These are phyloP conservation scores for Melanotus villosus DNA, from an alignment of 2,888 invertebrate species.

Conservation along the genomic window DNA sequence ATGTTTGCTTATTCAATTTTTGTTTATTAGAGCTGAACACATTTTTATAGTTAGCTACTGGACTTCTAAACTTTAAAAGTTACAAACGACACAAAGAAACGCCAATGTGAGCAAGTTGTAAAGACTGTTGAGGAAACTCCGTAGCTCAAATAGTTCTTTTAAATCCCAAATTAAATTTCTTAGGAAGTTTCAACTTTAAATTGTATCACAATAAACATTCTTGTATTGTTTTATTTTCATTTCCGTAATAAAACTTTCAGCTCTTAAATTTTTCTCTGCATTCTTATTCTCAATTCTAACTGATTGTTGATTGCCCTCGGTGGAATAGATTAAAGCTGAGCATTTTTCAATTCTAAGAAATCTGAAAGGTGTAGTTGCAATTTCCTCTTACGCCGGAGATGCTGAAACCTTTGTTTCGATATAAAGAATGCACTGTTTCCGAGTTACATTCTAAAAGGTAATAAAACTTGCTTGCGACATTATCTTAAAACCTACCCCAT, in stretches of 20 bases:
- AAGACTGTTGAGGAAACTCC: conserved; percentile 30
- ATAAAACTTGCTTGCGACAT: conserved; percentile 20
- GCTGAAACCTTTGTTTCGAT: conserved; percentile 10
- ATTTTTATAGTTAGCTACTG: conserved; percentile 14
- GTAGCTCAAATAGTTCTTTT: conserved; percentile 24
- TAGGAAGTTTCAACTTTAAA: conserved; percentile 32
- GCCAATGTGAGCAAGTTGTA: conserved; percentile 21
- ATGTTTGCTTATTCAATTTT: conserved; percentile 18
- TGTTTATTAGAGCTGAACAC: conserved; percentile 7
- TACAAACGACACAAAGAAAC: conserved; percentile 15
- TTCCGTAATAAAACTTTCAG: conserved; percentile 2
- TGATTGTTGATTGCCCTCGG: not conserved
- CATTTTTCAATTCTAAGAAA: conserved; percentile 14
- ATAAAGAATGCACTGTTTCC: conserved; percentile 25
- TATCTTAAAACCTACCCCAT: not conserved
- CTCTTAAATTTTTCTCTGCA: not conserved
- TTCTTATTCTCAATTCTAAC: not conserved
- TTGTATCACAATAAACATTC: conserved; percentile 29
- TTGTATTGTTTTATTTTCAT: conserved; percentile 5
- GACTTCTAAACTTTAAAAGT: conserved; percentile 8
- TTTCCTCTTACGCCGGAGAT: conserved; percentile 6
- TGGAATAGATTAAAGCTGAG: not conserved
- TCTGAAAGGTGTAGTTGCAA: conserved; percentile 7
- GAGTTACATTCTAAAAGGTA: conserved; percentile 16
- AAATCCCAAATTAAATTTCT: conserved; percentile 40